Percentiles rank a stretch among this genome's conserved stretches.
These are phyloP conservation scores for Galagoides demidoff DNA, from an alignment of 2,797 vertebrate species.

Conservation along the genomic window DNA sequence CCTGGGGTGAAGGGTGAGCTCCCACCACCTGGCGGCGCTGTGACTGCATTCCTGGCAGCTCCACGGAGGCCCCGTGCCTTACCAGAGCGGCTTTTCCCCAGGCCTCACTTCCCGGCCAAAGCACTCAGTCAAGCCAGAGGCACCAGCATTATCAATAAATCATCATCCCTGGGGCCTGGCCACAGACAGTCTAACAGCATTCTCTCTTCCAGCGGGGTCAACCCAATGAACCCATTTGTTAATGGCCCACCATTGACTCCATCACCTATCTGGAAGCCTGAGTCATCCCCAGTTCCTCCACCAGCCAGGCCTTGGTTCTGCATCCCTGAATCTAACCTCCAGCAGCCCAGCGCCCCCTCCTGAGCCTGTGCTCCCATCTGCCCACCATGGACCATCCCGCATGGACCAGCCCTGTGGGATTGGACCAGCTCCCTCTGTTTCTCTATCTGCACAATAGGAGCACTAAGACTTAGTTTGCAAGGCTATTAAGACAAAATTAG, in stretches of 20 bases:
- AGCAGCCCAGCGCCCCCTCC: not conserved
- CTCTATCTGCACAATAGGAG: not conserved
- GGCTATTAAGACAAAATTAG: not conserved
- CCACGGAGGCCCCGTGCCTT: not conserved
- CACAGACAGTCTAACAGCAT: conserved; percentile 41
- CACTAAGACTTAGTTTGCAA: not conserved
- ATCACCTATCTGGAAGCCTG: not conserved
- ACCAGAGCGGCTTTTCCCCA: not conserved
- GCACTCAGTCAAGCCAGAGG: conserved; percentile 45
- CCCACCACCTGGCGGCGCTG: not conserved
- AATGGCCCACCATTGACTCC: conserved; percentile 24
- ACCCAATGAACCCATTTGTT: conserved; percentile 23
- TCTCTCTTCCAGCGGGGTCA: conserved; percentile 33
- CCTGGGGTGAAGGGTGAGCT: not conserved
- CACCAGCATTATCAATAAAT: conserved; percentile 69
- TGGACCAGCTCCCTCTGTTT: not conserved
- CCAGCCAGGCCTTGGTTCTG: not conserved
- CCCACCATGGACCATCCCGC: not conserved
- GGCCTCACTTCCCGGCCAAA: not conserved
- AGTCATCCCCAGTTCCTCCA: not conserved
- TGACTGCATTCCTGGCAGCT: not conserved
- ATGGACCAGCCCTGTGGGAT: not conserved
- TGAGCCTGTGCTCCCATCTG: rapidly evolving
- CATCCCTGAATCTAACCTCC: not conserved
- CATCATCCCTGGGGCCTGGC: not conserved